These are phyloP conservation scores for Gobius niger DNA, from an alignment of 2,113 vertebrate species.

Conservation along the genomic window DNA sequence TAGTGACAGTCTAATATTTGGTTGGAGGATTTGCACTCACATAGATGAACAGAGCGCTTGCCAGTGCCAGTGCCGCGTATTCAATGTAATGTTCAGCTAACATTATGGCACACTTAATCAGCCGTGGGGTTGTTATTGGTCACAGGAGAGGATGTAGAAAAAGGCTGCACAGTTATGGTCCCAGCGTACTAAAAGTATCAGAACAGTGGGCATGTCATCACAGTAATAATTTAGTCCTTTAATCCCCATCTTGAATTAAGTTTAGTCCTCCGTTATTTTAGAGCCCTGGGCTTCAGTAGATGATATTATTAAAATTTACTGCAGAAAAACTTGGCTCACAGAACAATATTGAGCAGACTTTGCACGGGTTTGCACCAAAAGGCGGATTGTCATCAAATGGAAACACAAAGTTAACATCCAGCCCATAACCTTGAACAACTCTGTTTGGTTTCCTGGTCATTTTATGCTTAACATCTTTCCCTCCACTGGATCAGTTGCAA, in stretches of 20 bases:
- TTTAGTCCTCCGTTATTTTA: conserved; percentile 69
- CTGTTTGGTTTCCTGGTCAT: conserved; percentile 31
- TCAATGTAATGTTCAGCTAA: conserved; percentile 66
- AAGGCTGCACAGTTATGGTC: conserved; percentile 64
- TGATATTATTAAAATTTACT: conserved; percentile 55
- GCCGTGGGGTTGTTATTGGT: conserved; percentile 55
- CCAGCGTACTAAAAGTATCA: conserved; percentile 59
- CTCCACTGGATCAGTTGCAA: conserved; percentile 25
- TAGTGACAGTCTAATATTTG: conserved; percentile 60
- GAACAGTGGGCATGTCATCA: conserved; percentile 60
- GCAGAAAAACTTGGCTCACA: conserved; percentile 42
- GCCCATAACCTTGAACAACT: conserved; percentile 26
- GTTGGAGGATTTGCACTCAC: conserved; percentile 46
- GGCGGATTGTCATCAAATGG: conserved; percentile 1
- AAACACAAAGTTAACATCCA: not conserved
- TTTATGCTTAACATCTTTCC: conserved; percentile 42
- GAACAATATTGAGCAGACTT: conserved; percentile 29
- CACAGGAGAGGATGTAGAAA: conserved; percentile 74
- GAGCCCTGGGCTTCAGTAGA: conserved; percentile 51
- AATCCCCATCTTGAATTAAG: conserved; percentile 66
- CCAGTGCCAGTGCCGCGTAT: conserved; percentile 59
- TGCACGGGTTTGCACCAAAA: conserved; percentile 17
- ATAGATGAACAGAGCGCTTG: conserved; percentile 54
- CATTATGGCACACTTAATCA: conserved; percentile 64
- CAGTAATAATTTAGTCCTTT: conserved; percentile 63